These are phyloP conservation scores for Chymomyza fuscimana DNA, from an alignment of 2,888 invertebrate species.

Conservation along the genomic window DNA sequence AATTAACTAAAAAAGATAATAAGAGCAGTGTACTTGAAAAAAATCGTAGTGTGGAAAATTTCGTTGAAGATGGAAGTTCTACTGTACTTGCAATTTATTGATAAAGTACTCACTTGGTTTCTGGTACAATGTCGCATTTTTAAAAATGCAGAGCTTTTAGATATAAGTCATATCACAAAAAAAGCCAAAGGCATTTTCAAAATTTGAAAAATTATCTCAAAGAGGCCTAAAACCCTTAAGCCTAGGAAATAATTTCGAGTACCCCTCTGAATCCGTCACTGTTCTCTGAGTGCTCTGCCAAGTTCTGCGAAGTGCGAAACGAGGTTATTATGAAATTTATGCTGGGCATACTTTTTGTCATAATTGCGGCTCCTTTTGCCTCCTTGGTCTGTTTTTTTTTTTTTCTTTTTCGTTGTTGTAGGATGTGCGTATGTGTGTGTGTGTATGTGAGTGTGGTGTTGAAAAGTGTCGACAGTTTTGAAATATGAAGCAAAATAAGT, in stretches of 20 bases:
- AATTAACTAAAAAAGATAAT: too few relatives aligned
- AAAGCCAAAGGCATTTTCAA: too few relatives aligned
- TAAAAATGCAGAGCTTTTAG: too few relatives aligned
- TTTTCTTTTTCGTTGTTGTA: not conserved
- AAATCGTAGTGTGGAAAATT: too few relatives aligned
- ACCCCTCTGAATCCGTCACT: not conserved
- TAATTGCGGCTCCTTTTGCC: conserved; percentile 69
- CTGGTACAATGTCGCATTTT: too few relatives aligned
- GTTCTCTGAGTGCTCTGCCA: not conserved
- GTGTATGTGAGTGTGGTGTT: conserved; percentile 20
- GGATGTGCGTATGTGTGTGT: conserved; percentile 14
- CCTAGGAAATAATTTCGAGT: not conserved
- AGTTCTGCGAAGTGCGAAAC: conserved; percentile 54
- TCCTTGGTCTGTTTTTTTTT: conserved; percentile 30
- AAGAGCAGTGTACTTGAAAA: too few relatives aligned
- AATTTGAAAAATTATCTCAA: too few relatives aligned
- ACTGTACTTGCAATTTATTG: too few relatives aligned
- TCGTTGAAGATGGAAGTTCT: too few relatives aligned
- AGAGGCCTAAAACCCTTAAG: too few relatives aligned
- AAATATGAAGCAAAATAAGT: conserved; percentile 62
- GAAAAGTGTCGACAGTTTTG: conserved; percentile 72
- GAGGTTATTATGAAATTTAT: conserved; percentile 64
- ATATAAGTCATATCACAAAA: too few relatives aligned
- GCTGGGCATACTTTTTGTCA: conserved; percentile 70
- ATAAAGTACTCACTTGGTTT: too few relatives aligned